Evolutionary conservation across 2,113 vertebrate genomes (phyloP), one percentile per base, ranked within the genome.

Genomic region (Lichenostomus cassidix): DNA sequence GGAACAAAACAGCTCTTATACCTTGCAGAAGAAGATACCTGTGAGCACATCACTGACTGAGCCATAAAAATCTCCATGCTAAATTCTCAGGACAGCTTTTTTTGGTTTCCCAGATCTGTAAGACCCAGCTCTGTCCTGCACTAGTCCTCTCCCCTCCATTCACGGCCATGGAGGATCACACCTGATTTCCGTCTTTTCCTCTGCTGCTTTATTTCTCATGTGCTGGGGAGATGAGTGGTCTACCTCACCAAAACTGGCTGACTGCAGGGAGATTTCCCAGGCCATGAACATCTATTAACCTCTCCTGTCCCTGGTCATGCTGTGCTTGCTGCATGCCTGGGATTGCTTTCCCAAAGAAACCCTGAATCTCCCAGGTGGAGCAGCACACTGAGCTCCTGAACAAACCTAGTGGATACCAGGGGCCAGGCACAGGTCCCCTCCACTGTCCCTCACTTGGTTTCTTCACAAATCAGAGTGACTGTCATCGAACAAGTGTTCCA

Each of bases 381-480:
- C 44, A 87, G 68, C 39, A 81, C 7, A 0, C 0, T 12, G 33
- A 60, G 71, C 16, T 73, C 44, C 49, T n/a, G 16, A 70, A 68
- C 0, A 5, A 84, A 53, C n/a, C 52, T 3, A 16, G 24, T 10
- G 53, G 33, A 59, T 9, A 37, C 5, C 35, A 47, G 41, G 15
- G 3, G 4, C 74, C 29, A 42, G 4, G 4, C 31, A 10, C 3
- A 20, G 47, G 63, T 24, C 20, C 4, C 42, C 4, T 1, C 15
- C 8, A 2, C 25, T 52, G 81, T 5, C 50, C 19, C 49, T 95
- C 92, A 87, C 33, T 97, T 89, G 42, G 96, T 97, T 81, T 99
- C 98, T 69, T 98, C 98, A 84, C 98, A 98, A 95, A 99, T 98
- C 79, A 99, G 97, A 39, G 98, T 98, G 82, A 99, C 97, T 98